These are phyloP conservation scores for Bombylius discolor DNA, from an alignment of 2,888 invertebrate genomes.

Conservation along the genomic window DNA sequence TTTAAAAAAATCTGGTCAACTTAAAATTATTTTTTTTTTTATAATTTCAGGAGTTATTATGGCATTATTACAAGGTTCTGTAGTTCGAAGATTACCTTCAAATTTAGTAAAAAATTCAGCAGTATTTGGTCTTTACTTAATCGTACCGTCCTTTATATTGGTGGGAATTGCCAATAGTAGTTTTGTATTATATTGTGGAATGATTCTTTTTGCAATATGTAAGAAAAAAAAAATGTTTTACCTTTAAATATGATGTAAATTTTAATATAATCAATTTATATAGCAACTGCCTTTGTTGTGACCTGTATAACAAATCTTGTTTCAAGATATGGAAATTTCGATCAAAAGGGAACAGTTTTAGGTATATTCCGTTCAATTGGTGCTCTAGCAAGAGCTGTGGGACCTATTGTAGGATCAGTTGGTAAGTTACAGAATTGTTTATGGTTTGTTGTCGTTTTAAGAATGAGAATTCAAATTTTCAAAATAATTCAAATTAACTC, in stretches of 20 bases:
- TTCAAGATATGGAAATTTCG: conserved; percentile 65
- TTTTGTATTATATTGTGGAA: conserved; percentile 60
- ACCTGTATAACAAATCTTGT: conserved; percentile 89
- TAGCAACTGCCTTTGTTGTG: conserved; percentile 84
- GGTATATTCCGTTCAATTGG: conserved; percentile 92
- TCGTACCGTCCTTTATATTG: conserved; percentile 74
- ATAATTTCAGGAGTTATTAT: conserved; percentile 54
- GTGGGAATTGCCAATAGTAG: conserved; percentile 58
- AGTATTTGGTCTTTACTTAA: conserved; percentile 61
- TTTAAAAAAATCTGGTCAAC: background rate
- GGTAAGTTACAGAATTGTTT: conserved; percentile 41
- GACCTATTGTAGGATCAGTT: conserved; percentile 77
- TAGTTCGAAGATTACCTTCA: conserved; percentile 65
- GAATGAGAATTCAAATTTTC: no score
- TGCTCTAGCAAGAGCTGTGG: conserved; percentile 81
- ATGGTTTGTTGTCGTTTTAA: no score
- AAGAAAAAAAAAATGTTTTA: conserved; percentile 36
- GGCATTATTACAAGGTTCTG: conserved; percentile 81
- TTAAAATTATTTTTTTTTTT: background rate
- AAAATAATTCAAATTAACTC: no score
- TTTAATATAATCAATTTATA: conserved; percentile 8
- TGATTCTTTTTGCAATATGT: conserved; percentile 84
- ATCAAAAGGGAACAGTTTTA: conserved; percentile 83
- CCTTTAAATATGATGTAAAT: background rate
- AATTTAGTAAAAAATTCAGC: conserved; percentile 59